A percentile compares a stretch with the other conserved stretches of the same genome.
phyloP scores from a whole-genome alignment of 2,888 invertebrate genomes.

The Leucophenga maculata region DNA sequence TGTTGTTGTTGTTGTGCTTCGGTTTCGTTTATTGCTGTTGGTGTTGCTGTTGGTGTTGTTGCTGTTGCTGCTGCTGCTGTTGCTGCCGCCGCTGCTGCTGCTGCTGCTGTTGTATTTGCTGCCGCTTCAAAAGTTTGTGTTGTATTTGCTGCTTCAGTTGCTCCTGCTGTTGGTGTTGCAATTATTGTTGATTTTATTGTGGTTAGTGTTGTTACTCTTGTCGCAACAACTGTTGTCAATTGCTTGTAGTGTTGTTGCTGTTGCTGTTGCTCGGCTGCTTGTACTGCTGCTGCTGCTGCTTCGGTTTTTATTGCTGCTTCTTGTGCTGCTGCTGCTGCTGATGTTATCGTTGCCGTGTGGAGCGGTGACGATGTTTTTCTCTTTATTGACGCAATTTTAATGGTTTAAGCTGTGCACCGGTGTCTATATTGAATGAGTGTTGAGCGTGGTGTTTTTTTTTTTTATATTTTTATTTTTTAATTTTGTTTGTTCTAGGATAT shows the following conservation, averaged over 20 bases:
- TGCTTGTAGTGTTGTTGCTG: slow-evolving; percentile 36
- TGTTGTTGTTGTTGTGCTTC: slow-evolving; percentile 30
- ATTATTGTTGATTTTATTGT: slow-evolving; percentile 25
- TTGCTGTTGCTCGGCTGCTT: slow-evolving; percentile 20
- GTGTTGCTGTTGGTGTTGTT: slow-evolving; percentile 20
- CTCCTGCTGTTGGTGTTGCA: slow-evolving; percentile 25
- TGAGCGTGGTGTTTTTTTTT: slow-evolving; percentile 12
- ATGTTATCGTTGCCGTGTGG: slow-evolving; percentile 48
- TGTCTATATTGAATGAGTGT: slow-evolving; percentile 45
- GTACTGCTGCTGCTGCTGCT: slow-evolving; percentile 31
- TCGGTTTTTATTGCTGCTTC: slow-evolving; percentile 34
- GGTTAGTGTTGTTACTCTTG: slow-evolving; percentile 35
- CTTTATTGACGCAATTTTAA: slow-evolving; percentile 70
- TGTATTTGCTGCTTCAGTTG: slow-evolving; percentile 38
- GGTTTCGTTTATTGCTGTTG: slow-evolving; percentile 29
- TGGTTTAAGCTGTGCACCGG: slow-evolving; percentile 55
- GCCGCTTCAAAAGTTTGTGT: slow-evolving; percentile 29
- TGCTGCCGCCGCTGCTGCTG: slow-evolving; percentile 27
- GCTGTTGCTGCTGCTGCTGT: slow-evolving; percentile 32
- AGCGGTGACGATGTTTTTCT: slow-evolving; percentile 65
- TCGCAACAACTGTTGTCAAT: slow-evolving; percentile 48
- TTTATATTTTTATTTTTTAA: slow-evolving; percentile 1
- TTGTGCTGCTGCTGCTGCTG: slow-evolving; percentile 46
- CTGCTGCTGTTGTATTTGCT: slow-evolving; percentile 17
- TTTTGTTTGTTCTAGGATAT: slow-evolving; percentile 20